phyloP scores from a whole-genome alignment of 2,888 invertebrate species.

The Lissocephala sabroskyi region DNA sequence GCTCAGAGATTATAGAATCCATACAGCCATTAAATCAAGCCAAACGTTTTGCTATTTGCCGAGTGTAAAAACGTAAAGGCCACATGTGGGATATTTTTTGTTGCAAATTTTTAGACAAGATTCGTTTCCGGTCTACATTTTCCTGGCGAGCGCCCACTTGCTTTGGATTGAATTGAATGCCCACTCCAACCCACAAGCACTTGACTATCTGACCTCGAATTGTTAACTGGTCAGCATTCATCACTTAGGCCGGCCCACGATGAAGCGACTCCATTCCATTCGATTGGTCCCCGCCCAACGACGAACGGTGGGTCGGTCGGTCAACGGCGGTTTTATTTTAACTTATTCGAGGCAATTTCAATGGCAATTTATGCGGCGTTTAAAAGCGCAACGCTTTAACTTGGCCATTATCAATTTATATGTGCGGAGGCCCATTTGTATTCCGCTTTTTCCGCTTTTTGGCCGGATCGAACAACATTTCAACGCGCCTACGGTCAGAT shows the following conservation, averaged over 20 bases:
- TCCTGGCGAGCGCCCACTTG: too few relatives aligned
- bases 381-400: slow-evolving; percentile 27
- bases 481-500: slow-evolving; percentile 56
- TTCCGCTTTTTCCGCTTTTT: too few relatives aligned
- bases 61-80: too few relatives aligned
- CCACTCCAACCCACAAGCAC: slow-evolving; percentile 7
- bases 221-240: slow-evolving; percentile 29
- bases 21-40: too few relatives aligned
- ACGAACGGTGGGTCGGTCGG: too few relatives aligned
- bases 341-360: slow-evolving; percentile 18
- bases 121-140: too few relatives aligned
- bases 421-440: slow-evolving; percentile 9
- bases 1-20: too few relatives aligned
- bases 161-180: too few relatives aligned
- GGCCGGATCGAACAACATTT: slow-evolving; percentile 40
- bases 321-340: slow-evolving; percentile 16
- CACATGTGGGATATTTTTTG: too few relatives aligned
- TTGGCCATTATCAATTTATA: slow-evolving; percentile 30
- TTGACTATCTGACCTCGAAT: slow-evolving; percentile 15
- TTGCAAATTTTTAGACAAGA: too few relatives aligned
- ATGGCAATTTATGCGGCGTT: slow-evolving; percentile 28
- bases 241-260: slow-evolving; percentile 12
- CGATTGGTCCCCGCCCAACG: too few relatives aligned
- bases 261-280: neutral
- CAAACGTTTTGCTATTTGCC: too few relatives aligned